Percentiles rank a stretch among this genome's conserved stretches.
These are phyloP conservation scores for Doryteuthis pealeii DNA, from an alignment of 1,140 invertebrate species.

Conservation along the genomic window DNA sequence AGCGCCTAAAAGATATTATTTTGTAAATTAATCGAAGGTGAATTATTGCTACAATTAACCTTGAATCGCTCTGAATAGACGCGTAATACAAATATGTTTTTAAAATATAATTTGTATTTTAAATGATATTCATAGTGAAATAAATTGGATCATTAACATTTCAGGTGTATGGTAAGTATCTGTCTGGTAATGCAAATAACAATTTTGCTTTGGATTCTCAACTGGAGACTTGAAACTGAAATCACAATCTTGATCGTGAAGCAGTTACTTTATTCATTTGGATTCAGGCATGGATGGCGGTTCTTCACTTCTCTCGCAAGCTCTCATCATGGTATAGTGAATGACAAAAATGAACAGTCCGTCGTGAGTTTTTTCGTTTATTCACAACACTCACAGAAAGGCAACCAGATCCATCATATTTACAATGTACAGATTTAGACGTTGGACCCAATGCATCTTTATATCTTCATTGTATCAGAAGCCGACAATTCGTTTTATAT, in stretches of 20 bases:
- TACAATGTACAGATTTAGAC: slow-evolving; percentile 39
- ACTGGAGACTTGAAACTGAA: slow-evolving; percentile 77
- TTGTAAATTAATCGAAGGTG: too few species aligned
- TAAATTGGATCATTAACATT: slow-evolving; percentile 50
- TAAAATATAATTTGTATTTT: too few species aligned
- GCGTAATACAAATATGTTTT: too few species aligned
- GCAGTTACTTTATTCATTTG: slow-evolving; percentile 26
- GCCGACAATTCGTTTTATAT: slow-evolving; percentile 14
- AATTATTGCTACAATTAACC: too few species aligned
- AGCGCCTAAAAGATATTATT: too few species aligned
- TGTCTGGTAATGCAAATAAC: slow-evolving; percentile 58
- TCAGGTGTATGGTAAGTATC: slow-evolving; percentile 78
- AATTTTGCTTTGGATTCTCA: slow-evolving; percentile 75
- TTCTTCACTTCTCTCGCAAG: slow-evolving; percentile 25
- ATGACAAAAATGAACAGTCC: slow-evolving; percentile 41
- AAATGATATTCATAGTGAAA: too few species aligned
- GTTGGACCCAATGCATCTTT: slow-evolving; percentile 22
- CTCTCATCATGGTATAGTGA: slow-evolving; percentile 31
- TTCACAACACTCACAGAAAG: slow-evolving; percentile 21
- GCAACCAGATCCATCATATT: slow-evolving; percentile 21
- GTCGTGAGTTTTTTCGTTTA: slow-evolving; percentile 26
- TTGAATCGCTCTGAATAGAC: too few species aligned
- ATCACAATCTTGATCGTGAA: background rate
- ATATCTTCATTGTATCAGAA: slow-evolving; percentile 31
- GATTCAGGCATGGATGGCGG: slow-evolving; percentile 36